phyloP scores from a whole-genome alignment of 2,888 invertebrate species.

The Agonopterix arenella region DNA sequence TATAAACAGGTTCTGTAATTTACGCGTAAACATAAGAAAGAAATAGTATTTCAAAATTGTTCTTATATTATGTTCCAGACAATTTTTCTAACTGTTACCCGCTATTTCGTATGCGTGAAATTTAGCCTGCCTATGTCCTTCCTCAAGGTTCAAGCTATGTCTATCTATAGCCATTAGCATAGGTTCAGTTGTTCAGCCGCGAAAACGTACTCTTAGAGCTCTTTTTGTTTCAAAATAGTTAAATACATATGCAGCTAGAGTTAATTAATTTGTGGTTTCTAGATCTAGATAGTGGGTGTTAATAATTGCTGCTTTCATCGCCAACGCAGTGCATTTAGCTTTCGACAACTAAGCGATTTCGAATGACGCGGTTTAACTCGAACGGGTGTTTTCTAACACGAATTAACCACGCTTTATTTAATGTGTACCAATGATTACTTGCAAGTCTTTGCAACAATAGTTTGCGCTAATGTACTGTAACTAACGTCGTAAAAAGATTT shows the following conservation, averaged over 20 bases:
- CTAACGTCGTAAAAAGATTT: neutral
- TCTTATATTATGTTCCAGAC: too few species aligned
- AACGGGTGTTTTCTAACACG: slow-evolving; percentile 8
- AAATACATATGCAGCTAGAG: neutral
- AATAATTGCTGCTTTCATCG: slow-evolving; percentile 16
- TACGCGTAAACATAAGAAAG: too few species aligned
- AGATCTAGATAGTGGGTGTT: slow-evolving; percentile 9
- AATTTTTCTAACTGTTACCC: too few species aligned
- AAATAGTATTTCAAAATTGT: too few species aligned
- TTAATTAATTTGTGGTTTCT: slow-evolving; percentile 8
- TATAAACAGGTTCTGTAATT: too few species aligned
- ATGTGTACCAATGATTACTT: slow-evolving; percentile 1
- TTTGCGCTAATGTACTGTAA: slow-evolving; percentile 1
- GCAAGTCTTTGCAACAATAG: neutral
- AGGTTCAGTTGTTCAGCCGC: too few species aligned
- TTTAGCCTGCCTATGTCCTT: too few species aligned
- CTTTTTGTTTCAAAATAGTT: neutral
- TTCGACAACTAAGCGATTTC: slow-evolving; percentile 15
- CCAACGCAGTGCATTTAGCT: slow-evolving; percentile 8
- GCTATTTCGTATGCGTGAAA: too few species aligned
- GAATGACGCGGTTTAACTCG: slow-evolving; percentile 12
- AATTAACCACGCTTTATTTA: slow-evolving; percentile 5
- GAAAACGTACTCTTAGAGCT: neutral
- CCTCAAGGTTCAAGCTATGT: too few species aligned
- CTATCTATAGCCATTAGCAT: too few species aligned